Base-by-base conservation (phyloP, 1,140 invertebrate genomes). In the Heliconius himera region DNA sequence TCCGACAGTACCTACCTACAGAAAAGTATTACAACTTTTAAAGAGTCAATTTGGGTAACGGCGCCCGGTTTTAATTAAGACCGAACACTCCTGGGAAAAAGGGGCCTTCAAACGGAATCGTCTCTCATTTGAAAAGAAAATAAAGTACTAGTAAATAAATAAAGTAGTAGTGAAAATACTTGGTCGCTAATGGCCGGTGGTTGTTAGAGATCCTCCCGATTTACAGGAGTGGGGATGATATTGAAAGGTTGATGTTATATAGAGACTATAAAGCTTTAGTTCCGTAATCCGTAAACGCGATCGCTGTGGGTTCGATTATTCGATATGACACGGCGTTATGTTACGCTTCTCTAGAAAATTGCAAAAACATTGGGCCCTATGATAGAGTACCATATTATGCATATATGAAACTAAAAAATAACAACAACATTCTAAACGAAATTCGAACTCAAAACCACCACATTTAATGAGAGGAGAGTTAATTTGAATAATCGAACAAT, bases 111-210 rank as follows among this genome's bases (percentile, higher is more conserved):
- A 81, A 78, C 76, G 76, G 71, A 81, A 81, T 78, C 80, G 73
- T 36, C 80, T 81, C 72, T 81, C 80, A 74, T 81, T 81, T 74
- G 70, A 73, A 81, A 81, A 81, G 73, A 81, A 77, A 81, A 81
- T 81, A 81, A 81, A 81, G 76, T 77, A 71, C 72, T 73, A 81
- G n/a, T n/a, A n/a, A n/a, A n/a, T n/a, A 77, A 81, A 81, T 81
- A 81, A 81, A 81, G 76, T 77, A 71, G 60, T 73, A 81, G 78
- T 76, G 56, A 36, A 77, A 78, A 75, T 72, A 71, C 73, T 76
- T 41, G 72, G 56, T 76, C 79, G 73, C 73, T 81, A 81, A 81
- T 78, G 80, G 73, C 60, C 66, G 70, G 74, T 38, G 76, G 73
- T 33, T 78, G 77, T 81, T 81, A 75, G 26, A 66, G 60, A 66